Conservation (phyloP, 1,140 invertebrate genomes). For the Brachionus sp. region DNA sequence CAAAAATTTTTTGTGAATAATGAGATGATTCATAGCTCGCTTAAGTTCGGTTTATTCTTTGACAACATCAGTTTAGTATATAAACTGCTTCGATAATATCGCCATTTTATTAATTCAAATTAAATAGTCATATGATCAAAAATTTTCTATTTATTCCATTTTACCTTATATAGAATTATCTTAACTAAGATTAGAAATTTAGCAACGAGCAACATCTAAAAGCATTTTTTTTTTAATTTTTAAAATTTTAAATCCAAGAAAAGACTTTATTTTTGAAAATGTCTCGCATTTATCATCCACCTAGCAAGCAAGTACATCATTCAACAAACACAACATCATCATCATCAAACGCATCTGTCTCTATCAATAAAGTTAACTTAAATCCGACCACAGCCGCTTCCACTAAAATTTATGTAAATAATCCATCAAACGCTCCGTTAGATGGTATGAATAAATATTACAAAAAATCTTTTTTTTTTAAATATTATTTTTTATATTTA, state of each 20-base stretch:
- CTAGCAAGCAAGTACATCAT: background rate
- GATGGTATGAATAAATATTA: slow-evolving; percentile 15
- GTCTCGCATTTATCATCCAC: slow-evolving; percentile 35
- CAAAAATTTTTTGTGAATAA: slow-evolving; percentile 8
- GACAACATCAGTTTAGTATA: background rate
- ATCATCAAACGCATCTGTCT: slow-evolving; percentile 19
- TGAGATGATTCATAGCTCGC: background rate
- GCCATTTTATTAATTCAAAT: slow-evolving; percentile 23
- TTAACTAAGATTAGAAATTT: background rate
- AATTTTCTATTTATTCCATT: background rate
- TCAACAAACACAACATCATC: background rate
- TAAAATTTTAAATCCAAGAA: background rate
- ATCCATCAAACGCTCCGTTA: slow-evolving; percentile 26
- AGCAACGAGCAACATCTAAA: background rate
- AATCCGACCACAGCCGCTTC: background rate
- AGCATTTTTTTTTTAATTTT: background rate
- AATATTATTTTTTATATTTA: background rate
- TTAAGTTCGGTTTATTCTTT: background rate
- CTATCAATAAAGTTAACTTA: slow-evolving; percentile 25
- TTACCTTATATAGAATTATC: slow-evolving; percentile 4
- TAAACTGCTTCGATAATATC: background rate
- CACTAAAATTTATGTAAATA: slow-evolving; percentile 38
- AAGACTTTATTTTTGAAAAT: background rate
- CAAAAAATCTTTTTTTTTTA: background rate
- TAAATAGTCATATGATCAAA: background rate